Conservation (phyloP, 2,113 vertebrate species). For the Acanthochromis polyacanthus region DNA sequence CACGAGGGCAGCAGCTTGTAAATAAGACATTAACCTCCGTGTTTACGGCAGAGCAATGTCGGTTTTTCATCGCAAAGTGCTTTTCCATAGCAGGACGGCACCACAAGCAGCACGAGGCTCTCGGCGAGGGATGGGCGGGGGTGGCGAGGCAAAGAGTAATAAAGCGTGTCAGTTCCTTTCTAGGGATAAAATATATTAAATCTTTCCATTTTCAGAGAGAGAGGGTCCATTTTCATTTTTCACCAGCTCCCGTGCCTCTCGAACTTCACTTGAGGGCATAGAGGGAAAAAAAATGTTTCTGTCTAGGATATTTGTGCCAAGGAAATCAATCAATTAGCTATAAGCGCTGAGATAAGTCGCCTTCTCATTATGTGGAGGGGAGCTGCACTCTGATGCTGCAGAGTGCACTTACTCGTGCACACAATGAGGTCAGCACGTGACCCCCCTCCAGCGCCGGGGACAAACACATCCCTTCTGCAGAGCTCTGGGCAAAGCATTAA, state of each 20-base stretch:
- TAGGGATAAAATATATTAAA: conserved; percentile 77
- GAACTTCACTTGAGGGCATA: conserved; percentile 39
- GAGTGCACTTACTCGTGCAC: conserved; percentile 80
- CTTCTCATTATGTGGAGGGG: conserved; percentile 45
- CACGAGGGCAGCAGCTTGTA: conserved; percentile 52
- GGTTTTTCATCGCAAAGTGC: conserved; percentile 59
- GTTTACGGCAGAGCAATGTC: conserved; percentile 65
- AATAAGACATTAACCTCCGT: conserved; percentile 67
- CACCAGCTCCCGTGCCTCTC: conserved; percentile 27
- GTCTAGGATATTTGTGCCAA: conserved; percentile 57
- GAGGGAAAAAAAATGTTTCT: conserved; percentile 45
- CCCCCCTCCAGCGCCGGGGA: conserved; percentile 67
- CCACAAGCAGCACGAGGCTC: conserved; percentile 25
- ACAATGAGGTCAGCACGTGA: conserved; percentile 87
- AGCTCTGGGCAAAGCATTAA: conserved; percentile 62
- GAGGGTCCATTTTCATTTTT: conserved; percentile 57
- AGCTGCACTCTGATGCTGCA: conserved; percentile 49
- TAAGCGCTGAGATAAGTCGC: conserved; percentile 61
- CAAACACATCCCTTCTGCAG: conserved; percentile 76
- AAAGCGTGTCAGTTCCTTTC: conserved; percentile 76
- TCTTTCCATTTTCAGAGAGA: conserved; percentile 63
- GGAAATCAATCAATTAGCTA: conserved; percentile 78
- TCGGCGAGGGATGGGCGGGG: conserved; percentile 18
- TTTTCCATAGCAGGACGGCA: conserved; percentile 43
- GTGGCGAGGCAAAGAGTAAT: conserved; percentile 67